Evolutionary conservation across 1,140 invertebrate genomes (phyloP).

Genomic region (Drosophila busckii): DNA sequence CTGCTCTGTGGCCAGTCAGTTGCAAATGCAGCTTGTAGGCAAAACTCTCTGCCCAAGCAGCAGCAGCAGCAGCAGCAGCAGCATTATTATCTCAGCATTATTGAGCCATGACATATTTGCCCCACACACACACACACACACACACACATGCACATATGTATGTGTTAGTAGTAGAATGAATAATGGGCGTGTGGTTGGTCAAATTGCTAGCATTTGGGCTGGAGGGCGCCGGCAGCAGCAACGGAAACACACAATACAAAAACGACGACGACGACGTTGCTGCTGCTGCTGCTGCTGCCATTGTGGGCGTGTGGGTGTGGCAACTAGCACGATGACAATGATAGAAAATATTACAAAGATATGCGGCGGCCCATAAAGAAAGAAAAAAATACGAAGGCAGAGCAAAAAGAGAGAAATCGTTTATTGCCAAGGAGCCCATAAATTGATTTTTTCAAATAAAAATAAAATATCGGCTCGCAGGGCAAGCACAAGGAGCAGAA

Average conservation of each 20-base stretch:
- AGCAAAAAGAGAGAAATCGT: slow-evolving; percentile 77
- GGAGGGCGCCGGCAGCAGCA: slow-evolving; percentile 12
- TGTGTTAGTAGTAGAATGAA: slow-evolving; percentile 39
- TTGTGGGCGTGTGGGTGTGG: no score
- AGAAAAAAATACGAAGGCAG: slow-evolving; percentile 51
- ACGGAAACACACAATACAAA: no score
- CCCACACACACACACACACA: slow-evolving; percentile 8
- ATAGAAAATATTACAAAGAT: slow-evolving; percentile 76
- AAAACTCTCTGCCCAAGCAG: slow-evolving; percentile 12
- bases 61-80: no score
- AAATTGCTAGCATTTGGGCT: no score
- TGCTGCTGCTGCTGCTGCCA: no score
- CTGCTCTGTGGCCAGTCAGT: no score
- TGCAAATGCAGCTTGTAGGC: no score
- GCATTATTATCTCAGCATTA: slow-evolving; percentile 39
- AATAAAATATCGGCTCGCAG: slow-evolving; percentile 66
- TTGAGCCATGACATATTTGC: slow-evolving; percentile 31
- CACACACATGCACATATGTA: background rate
- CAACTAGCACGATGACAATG: slow-evolving; percentile 74
- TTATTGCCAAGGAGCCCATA: slow-evolving; percentile 75
- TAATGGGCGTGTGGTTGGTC: slow-evolving; percentile 51
- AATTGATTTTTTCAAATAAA: slow-evolving; percentile 77
- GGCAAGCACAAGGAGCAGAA: background rate
- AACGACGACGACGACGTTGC: no score
- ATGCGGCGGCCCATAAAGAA: slow-evolving; percentile 72